Conservation (phyloP, 2,888 invertebrate genomes). For the Macrophya alboannulata region DNA sequence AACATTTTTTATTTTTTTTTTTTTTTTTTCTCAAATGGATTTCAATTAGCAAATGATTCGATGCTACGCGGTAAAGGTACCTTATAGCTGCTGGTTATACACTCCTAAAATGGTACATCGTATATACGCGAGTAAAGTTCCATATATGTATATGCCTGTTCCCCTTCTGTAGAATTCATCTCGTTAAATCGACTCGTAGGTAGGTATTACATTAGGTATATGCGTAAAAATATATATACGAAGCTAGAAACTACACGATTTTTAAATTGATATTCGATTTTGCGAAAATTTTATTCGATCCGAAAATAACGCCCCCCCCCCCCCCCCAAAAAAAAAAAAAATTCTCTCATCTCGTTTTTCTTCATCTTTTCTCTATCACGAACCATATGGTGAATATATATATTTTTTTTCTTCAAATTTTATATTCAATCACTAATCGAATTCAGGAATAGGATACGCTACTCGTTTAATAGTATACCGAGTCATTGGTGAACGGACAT, state of each 20-base stretch:
- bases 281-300: neutral
- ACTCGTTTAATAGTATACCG: too few relatives aligned
- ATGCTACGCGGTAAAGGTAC: neutral
- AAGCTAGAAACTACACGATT: neutral
- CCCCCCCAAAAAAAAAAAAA: too few relatives aligned
- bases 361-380: neutral
- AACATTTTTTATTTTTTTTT: conserved; percentile 54
- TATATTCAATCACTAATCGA: neutral
- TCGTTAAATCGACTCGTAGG: neutral
- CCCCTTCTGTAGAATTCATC: neutral
- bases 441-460: neutral
- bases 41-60: conserved; percentile 47
- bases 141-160: neutral
- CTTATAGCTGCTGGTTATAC: neutral
- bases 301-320: neutral
- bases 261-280: neutral
- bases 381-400: neutral
- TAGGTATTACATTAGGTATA: neutral
- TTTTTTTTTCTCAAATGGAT: conserved; percentile 42
- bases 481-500: neutral
- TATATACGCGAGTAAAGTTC: conserved; percentile 14
- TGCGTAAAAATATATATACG: neutral
- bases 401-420: too few relatives aligned
- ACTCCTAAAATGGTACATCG: conserved; percentile 33
- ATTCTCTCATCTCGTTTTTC: neutral